These are phyloP conservation scores for Pomacea canaliculata DNA, from an alignment of 2,888 invertebrate species.

Conservation along the genomic window DNA sequence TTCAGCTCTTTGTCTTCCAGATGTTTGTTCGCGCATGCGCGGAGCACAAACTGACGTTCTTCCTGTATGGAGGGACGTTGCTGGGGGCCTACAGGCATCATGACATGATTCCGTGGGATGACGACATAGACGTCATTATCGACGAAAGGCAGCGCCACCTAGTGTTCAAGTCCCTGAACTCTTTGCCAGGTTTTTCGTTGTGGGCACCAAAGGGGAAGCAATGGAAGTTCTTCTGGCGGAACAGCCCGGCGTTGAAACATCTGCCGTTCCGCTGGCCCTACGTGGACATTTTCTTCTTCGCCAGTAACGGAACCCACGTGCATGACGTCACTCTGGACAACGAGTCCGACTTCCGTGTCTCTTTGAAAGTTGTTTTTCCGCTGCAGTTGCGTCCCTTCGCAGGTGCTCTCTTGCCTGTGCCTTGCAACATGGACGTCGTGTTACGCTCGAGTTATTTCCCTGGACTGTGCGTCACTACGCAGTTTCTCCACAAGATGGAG, in stretches of 20 bases:
- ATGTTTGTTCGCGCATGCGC: conserved; percentile 32
- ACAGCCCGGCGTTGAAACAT: conserved; percentile 31
- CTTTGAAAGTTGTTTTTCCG: conserved; percentile 34
- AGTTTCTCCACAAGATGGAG: conserved; percentile 31
- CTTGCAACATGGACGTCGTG: conserved; percentile 30
- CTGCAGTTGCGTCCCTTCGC: conserved; percentile 36
- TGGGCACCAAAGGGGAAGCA: conserved; percentile 32
- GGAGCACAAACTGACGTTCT: conserved; percentile 33
- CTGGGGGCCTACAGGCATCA: conserved; percentile 51
- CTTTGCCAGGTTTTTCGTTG: conserved; percentile 34
- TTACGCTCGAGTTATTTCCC: conserved; percentile 30
- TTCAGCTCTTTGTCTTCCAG: conserved; percentile 33
- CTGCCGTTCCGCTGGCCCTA: conserved; percentile 52
- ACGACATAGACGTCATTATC: conserved; percentile 50
- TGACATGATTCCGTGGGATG: conserved; percentile 53
- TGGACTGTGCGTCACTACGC: conserved; percentile 23
- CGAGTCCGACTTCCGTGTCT: conserved; percentile 25
- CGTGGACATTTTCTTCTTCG: conserved; percentile 56
- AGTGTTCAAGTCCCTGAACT: conserved; percentile 22
- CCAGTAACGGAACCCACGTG: conserved; percentile 49
- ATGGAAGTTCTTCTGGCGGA: conserved; percentile 50
- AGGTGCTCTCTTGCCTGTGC: conserved; percentile 33
- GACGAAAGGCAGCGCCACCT: conserved; percentile 27
- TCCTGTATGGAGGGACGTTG: conserved; percentile 48
- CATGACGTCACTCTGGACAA: conserved; percentile 34